Conservation (phyloP, 2,888 invertebrate genomes). For the Plagodis dolabraria region DNA sequence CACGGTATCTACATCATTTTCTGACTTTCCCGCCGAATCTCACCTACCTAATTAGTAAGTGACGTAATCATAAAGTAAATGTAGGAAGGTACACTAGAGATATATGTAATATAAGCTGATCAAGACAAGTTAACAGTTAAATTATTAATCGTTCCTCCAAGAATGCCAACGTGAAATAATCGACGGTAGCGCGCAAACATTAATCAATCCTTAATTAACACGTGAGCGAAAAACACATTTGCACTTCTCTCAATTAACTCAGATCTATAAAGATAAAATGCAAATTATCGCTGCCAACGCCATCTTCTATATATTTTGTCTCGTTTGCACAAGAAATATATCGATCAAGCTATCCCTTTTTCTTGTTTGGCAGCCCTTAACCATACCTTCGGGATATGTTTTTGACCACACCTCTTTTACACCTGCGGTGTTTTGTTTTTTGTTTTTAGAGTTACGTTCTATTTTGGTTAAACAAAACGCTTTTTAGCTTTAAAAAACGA, state of each 20-base stretch:
- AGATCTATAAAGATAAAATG: slow-evolving; percentile 73
- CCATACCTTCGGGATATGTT: slow-evolving; percentile 39
- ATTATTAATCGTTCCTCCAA: slow-evolving; percentile 17
- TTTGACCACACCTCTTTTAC: slow-evolving; percentile 52
- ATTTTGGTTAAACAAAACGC: neutral
- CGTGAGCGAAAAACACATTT: slow-evolving; percentile 61
- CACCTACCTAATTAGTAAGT: too few relatives aligned
- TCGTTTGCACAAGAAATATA: slow-evolving; percentile 38
- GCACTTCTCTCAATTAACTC: slow-evolving; percentile 73
- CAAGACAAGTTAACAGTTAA: slow-evolving; percentile 10
- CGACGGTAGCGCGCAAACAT: slow-evolving; percentile 64
- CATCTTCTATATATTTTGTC: slow-evolving; percentile 52
- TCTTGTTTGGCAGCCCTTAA: slow-evolving; percentile 34
- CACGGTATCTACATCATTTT: too few relatives aligned
- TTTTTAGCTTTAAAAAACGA: too few relatives aligned
- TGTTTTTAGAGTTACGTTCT: slow-evolving; percentile 9
- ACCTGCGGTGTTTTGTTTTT: slow-evolving; percentile 37
- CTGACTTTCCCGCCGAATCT: too few relatives aligned
- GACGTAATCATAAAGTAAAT: too few relatives aligned
- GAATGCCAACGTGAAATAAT: slow-evolving; percentile 45
- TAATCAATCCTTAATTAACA: slow-evolving; percentile 76
- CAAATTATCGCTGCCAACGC: slow-evolving; percentile 58
- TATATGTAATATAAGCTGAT: neutral
- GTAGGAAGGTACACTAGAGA: too few relatives aligned
- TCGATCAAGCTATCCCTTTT: slow-evolving; percentile 41